These are phyloP conservation scores for Glaucidium brasilianum DNA, from an alignment of 2,113 vertebrate genomes.

Conservation along the genomic window DNA sequence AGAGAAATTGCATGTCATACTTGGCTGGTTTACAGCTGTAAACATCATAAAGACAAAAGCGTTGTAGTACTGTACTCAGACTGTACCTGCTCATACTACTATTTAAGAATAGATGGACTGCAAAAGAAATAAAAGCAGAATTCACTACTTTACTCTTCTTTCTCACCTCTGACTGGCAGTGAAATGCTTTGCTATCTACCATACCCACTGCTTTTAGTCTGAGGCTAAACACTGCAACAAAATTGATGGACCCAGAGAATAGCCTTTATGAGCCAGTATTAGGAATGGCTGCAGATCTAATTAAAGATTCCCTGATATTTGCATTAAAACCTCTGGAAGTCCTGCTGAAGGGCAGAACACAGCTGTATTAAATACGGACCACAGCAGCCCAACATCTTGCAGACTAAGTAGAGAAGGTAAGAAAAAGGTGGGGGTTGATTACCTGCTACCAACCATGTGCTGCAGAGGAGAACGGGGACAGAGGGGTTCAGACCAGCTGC, in stretches of 20 bases:
- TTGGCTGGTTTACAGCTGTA: slow-evolving; percentile 25
- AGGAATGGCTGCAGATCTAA: background rate
- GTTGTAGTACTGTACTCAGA: background rate
- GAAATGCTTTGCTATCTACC: background rate
- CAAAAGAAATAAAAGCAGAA: background rate
- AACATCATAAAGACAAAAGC: background rate
- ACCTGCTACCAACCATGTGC: background rate
- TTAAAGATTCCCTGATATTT: background rate
- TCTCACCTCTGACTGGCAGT: background rate
- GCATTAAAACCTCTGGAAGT: background rate
- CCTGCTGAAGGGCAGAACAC: background rate
- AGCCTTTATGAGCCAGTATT: background rate
- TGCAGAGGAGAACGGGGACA: background rate
- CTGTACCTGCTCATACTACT: background rate
- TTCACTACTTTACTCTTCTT: background rate
- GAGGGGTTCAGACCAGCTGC: background rate
- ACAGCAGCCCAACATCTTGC: background rate
- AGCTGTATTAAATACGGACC: background rate
- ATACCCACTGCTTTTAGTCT: background rate
- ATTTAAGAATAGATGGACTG: background rate
- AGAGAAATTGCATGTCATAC: slow-evolving; percentile 10
- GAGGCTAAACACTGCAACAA: background rate
- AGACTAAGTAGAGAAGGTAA: background rate
- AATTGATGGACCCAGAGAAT: background rate
- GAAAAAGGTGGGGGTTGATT: background rate